phyloP scores from a whole-genome alignment of 2,113 vertebrate species.

The Brachyistius frenatus region DNA sequence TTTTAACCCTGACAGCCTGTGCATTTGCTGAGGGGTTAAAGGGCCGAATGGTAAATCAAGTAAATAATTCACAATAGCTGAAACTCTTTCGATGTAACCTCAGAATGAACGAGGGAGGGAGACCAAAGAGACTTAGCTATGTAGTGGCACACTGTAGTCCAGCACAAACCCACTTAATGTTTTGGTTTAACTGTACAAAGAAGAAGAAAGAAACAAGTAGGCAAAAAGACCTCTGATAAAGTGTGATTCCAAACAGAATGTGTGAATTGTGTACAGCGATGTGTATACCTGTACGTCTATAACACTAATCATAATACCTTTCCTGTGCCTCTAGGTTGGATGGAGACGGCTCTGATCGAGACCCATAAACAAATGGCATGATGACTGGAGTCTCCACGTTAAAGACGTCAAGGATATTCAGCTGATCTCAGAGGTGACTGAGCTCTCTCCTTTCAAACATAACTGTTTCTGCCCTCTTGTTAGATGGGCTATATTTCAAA shows the following conservation, averaged over 20 bases:
- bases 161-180: slow-evolving; percentile 6
- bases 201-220: slow-evolving; percentile 56
- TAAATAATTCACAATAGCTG: slow-evolving; percentile 87
- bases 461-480: slow-evolving; percentile 50
- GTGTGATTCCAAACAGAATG: background rate
- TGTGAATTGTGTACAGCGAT: background rate
- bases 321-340: slow-evolving; percentile 61
- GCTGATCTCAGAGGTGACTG: slow-evolving; percentile 71
- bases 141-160: slow-evolving; percentile 62
- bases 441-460: slow-evolving; percentile 40
- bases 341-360: slow-evolving; percentile 19
- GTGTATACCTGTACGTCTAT: background rate
- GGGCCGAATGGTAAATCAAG: slow-evolving; percentile 77
- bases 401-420: slow-evolving; percentile 54
- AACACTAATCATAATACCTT: slow-evolving; percentile 23
- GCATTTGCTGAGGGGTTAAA: slow-evolving; percentile 83
- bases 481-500: slow-evolving; percentile 62
- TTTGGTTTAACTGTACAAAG: slow-evolving; percentile 43
- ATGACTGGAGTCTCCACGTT: slow-evolving; percentile 29
- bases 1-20: slow-evolving; percentile 79
- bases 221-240: slow-evolving; percentile 27
- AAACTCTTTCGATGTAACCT: slow-evolving; percentile 86
- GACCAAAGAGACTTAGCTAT: slow-evolving; percentile 61
- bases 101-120: slow-evolving; percentile 61
- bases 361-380: slow-evolving; percentile 54